Base-by-base conservation (phyloP, 1,140 invertebrate species). In the Brachionus rubens region DNA sequence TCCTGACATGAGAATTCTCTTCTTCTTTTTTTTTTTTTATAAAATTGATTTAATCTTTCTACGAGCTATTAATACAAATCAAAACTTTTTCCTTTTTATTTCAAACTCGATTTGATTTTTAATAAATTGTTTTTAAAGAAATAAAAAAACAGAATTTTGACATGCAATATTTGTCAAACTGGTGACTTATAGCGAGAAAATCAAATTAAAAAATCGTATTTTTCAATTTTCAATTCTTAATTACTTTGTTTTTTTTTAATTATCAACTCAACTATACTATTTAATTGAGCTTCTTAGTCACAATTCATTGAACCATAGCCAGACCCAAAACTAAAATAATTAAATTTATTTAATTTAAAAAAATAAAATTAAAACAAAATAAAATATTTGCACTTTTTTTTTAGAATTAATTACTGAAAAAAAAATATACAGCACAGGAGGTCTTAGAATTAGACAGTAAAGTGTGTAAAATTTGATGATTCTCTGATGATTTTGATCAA, bases 1-100 rank as follows among this genome's bases (percentile, higher is more conserved):
- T 59, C 36, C 36, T 59, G 54, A 59, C 54, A 59, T 59, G 54
- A 59, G 54, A 59, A 54, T 50, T 14, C 26, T 50, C 2, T 50
- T 21, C 19, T 21, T 54, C 52, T 54, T n/a, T n/a, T n/a, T n/a
- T n/a, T n/a, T n/a, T n/a, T n/a, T n/a, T n/a, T n/a, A n/a, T n/a
- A n/a, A n/a, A n/a, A n/a, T n/a, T n/a, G n/a, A n/a, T n/a, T n/a
- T n/a, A n/a, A n/a, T n/a, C n/a, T n/a, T n/a, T n/a, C n/a, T n/a
- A n/a, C n/a, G n/a, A n/a, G n/a, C n/a, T n/a, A n/a, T n/a, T n/a
- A n/a, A n/a, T n/a, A n/a, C n/a, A n/a, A n/a, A n/a, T n/a, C n/a
- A n/a, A n/a, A n/a, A n/a, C n/a, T n/a, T n/a, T n/a, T n/a, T n/a
- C n/a, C n/a, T n/a, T n/a, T n/a, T n/a, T n/a, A n/a, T n/a, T n/a